Base-by-base conservation (phyloP, 2,888 invertebrate genomes). In the Troides aeacus region DNA sequence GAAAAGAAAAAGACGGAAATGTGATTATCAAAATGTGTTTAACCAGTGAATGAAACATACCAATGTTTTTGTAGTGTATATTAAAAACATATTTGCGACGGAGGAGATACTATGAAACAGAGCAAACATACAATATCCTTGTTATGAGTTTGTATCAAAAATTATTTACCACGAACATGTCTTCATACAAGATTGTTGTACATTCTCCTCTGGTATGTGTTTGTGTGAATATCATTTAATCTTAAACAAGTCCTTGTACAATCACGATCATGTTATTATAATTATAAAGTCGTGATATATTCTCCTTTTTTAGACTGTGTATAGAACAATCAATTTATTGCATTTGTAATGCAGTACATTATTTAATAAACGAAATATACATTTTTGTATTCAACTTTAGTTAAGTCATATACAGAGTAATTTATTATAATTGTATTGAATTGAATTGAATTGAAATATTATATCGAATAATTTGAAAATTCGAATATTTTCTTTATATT, bases 1-100 rank as follows among this genome's bases (percentile, higher is more conserved):
- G 83, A 92, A 92, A 89, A 88, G 92, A 83, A 92, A 92, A 85
- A 87, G 87, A 88, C 84, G 92, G 92, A 92, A 87, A 89, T 87
- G 88, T 91, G 88, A 88, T 90, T 87, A 84, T 86, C 81, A 84
- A 82, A 82, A 84, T 87, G 88, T 84, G 53, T 60, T 66, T 83
- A 86, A 84, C 87, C 89, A 90, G 91, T 91, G 90, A 87, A 84
- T 80, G 85, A 84, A 84, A 84, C 78, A 80, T 79, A 79, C 84
- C 84, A 82, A 87, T 82, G 80, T 81, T 84, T 81, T 82, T 17
- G 81, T 85, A 86, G 87, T 85, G 82, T 84, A 82, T 80, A 79
- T 79, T 56, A 24, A 59, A n/a, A 57, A 81, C 80, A 79, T 79
- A 80, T 82, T 87, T 86, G 84, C 82, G 58, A 79, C 81, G 84